These are phyloP conservation scores for Ceriagrion tenellum DNA, from an alignment of 2,888 invertebrate species.

Conservation along the genomic window DNA sequence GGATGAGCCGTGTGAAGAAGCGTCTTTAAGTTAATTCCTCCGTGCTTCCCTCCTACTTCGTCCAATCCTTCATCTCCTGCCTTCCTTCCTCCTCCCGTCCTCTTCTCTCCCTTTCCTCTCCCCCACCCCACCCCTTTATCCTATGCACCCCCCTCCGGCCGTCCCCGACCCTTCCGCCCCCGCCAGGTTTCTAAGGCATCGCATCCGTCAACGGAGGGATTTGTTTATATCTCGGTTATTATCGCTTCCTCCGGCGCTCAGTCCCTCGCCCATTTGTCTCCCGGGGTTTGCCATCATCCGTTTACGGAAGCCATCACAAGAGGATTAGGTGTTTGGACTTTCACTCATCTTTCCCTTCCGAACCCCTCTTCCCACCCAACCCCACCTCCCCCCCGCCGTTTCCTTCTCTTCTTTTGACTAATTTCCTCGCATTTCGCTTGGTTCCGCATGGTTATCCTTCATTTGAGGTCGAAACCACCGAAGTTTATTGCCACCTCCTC, in stretches of 20 bases:
- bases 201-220: constrained; percentile 45
- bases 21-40: constrained; percentile 11
- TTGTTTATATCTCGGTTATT: constrained; percentile 59
- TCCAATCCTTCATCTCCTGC: background rate
- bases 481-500: constrained; percentile 25
- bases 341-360: background rate
- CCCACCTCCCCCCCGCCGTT: background rate
- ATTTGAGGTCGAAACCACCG: background rate
- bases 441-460: background rate
- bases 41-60: background rate
- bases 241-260: background rate
- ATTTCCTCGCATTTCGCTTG: constrained; percentile 41
- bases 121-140: background rate
- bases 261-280: constrained; percentile 37
- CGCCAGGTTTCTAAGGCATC: background rate
- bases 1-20: background rate
- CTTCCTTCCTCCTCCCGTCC: background rate
- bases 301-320: constrained; percentile 50
- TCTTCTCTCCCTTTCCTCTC: background rate
- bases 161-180: background rate
- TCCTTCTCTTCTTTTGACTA: constrained; percentile 14
- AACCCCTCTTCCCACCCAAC: background rate
- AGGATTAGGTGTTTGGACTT: constrained; percentile 60
- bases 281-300: constrained; percentile 26
- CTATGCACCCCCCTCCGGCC: background rate